A percentile compares a stretch with the other conserved stretches of the same genome.
These are phyloP conservation scores for Lithosia quadra DNA, from an alignment of 2,888 invertebrate genomes.

Conservation along the genomic window DNA sequence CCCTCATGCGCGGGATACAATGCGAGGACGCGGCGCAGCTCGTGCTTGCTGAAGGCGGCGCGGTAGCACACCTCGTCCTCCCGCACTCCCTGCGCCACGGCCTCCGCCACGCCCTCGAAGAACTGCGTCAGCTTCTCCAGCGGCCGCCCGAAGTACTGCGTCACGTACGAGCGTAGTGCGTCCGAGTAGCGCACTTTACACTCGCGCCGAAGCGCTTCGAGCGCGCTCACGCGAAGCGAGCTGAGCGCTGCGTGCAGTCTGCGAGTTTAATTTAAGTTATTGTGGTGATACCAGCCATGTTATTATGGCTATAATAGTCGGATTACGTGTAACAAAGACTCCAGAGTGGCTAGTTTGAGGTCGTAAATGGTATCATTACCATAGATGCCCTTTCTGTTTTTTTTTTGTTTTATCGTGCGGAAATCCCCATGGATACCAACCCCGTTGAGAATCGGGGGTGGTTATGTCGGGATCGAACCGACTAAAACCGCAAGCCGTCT, in stretches of 20 bases:
- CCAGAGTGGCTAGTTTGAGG: no score
- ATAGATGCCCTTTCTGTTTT: no score
- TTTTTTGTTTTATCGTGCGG: no score
- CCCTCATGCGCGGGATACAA: constrained; percentile 91
- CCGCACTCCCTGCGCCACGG: constrained; percentile 97
- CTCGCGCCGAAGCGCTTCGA: constrained; percentile 96
- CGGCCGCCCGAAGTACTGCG: constrained; percentile 95
- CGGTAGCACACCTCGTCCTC: constrained; percentile 99
- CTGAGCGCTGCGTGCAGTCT: constrained; percentile 95
- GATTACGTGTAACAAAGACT: no score
- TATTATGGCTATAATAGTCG: no score
- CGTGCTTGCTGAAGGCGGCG: constrained; percentile 98
- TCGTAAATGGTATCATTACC: no score
- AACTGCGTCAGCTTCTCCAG: constrained; percentile 90
- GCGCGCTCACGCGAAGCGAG: constrained; percentile 95
- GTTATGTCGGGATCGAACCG: no score
- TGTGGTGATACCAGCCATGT: no score
- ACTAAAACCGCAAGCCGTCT: no score
- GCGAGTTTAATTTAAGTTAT: constrained; percentile 85
- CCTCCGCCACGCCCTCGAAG: constrained; percentile 98
- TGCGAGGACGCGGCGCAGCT: constrained; percentile 96
- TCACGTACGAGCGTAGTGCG: constrained; percentile 96
- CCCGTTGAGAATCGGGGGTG: no score
- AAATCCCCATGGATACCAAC: no score
- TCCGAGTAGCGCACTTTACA: constrained; percentile 96